Evolutionary conservation across 1,140 invertebrate genomes (phyloP).

Genomic region (Drosophila suzukii): DNA sequence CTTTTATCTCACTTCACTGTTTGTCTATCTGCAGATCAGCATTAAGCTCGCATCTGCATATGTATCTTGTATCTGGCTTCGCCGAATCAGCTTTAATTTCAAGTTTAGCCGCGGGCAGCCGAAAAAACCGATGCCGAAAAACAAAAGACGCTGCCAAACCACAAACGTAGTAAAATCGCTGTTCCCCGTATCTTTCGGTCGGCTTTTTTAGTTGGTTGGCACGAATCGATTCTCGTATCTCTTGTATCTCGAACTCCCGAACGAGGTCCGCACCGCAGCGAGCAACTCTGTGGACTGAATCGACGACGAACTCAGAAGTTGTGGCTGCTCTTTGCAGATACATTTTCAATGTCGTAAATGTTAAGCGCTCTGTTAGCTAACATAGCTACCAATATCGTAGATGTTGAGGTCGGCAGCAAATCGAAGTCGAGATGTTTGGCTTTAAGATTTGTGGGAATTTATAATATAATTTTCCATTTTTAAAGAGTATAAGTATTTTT

Average conservation of each 20-base stretch:
- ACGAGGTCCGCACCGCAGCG: conserved; percentile 52
- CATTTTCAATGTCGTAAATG: conserved; percentile 9
- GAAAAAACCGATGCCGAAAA: conserved; percentile 46
- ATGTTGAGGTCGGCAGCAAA: neutral
- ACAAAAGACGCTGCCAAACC: conserved; percentile 65
- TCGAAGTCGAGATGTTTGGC: neutral
- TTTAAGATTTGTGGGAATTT: too few relatives aligned
- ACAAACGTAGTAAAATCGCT: conserved; percentile 42
- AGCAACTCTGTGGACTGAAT: conserved; percentile 44
- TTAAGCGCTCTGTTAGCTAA: neutral
- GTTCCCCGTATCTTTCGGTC: conserved; percentile 12
- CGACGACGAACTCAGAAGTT: conserved; percentile 5
- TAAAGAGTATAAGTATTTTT: too few relatives aligned
- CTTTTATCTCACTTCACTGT: conserved; percentile 44
- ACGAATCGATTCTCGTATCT: conserved; percentile 17
- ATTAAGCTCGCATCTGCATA: conserved; percentile 54
- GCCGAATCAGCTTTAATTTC: conserved; percentile 82
- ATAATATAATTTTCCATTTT: too few relatives aligned
- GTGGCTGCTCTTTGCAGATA: neutral
- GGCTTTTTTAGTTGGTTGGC: conserved; percentile 5
- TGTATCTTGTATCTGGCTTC: conserved; percentile 52
- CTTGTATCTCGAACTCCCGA: conserved; percentile 19
- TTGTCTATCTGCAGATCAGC: conserved; percentile 45
- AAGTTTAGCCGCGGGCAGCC: conserved; percentile 70
- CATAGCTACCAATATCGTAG: neutral